Evolutionary conservation across 2,888 invertebrate species (phyloP), one percentile per base, ranked within the genome.

Genomic region (Drosophila stalkeri): DNA sequence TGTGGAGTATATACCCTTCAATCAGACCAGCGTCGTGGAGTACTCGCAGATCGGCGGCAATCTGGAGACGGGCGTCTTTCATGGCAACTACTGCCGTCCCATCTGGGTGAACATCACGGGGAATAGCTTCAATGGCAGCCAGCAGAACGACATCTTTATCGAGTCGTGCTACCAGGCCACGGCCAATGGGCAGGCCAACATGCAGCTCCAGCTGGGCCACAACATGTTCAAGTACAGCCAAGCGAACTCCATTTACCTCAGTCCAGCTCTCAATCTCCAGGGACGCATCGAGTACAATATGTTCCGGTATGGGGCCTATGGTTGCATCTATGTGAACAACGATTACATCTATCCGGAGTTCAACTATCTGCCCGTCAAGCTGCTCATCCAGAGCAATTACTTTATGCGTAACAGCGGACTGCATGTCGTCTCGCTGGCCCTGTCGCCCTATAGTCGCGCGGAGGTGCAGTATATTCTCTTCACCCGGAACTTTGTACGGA

Each of bases 31-130:
- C 0, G 96, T 96, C 0, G 94, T 99, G 16, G 97, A 98, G 89
- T 97, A 98, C 92, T 97, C 97, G 0, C 96, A 96, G 91, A 96
- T 99, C 86, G 95, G 96, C 79, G 96, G 96, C 75, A 99, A 99
- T 92, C 93, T 96, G 9, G 97, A 98, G 90, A 95, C 96, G 39
- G 99, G 98, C 0, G 95, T 99, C 49, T 93, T 98, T 59, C 96
- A 99, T 79, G 99, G 99, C 3, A 99, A 99, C 92, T 98, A 96
- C 90, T 99, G 99, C 89, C 96, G 96, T 7, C 94, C 95, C 84
- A 95, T 96, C 51, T 96, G 96, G 94, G 96, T 99, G 1, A 99
- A 99, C 92, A 95, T 99, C n/a, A 98, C 97, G 1, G 97, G 97
- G n/a, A 98, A 98, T 91, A 95, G 94, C 92, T 98, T 99, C 92